Base-by-base conservation (phyloP, 2,888 invertebrate species). In the Monochamus alternatus region DNA sequence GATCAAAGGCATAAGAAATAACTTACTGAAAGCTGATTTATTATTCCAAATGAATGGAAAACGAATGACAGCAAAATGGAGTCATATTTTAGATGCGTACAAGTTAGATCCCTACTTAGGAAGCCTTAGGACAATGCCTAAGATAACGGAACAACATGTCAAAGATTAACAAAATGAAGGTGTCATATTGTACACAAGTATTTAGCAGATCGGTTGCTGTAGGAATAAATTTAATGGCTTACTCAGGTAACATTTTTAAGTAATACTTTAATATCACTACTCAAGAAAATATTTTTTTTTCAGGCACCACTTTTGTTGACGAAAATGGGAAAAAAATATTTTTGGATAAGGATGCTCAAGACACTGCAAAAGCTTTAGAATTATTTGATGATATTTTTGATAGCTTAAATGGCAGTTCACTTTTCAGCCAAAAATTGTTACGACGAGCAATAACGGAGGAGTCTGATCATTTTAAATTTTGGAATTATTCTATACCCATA, bases 121-220 rank as follows among this genome's bases (percentile, higher is more conserved):
- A 10, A 62, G 59, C 47, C 43, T 79, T 3, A 62, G 74, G 22
- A 65, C 22, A 9, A 74, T 78, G 73, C 73, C 75, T 10, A 70
- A 74, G 55, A 30, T 79, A 38, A 78, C 75, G 9, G 77, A 75
- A 10, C 31, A 5, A 3, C 78, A 80, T 68, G 74, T 32, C 30
- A n/a, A 30, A 55, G n/a, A 76, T 75, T 9, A 76, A 74, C 7
- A 79, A 79, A 69, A 76, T 79, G 78, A 79, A 75, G 52, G 79
- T 79, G 12, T 79, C 75, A 10, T 74, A 66, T 22, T 70, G 71
- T 43, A 75, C 78, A 5, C 66, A 77, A 62, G 75, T 70, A 2
- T 32, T 74, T 3, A 74, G 67, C 30, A 22, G 47, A 44, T 44
- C 64, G 9, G 64, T 65, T 44, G 64, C 47, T 22, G 44, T 31